Evolutionary conservation across 92 coral and sea anemone species (phyloP).

Genomic region (Scolanthus callimorphus): DNA sequence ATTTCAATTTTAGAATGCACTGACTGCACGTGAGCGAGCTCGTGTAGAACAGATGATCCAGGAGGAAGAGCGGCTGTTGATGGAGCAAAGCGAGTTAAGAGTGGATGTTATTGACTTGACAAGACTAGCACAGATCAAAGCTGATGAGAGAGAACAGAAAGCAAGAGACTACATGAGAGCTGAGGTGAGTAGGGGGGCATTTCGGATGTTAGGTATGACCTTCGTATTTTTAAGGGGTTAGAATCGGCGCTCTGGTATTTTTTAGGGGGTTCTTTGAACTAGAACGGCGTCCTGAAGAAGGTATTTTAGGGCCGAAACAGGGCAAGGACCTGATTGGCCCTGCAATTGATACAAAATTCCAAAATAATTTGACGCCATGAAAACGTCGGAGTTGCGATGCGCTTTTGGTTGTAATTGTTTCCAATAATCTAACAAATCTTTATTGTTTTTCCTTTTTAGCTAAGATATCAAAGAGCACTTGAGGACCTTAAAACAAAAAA

Average conservation of each 20-base stretch:
- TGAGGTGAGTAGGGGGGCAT: slow-evolving; percentile 85
- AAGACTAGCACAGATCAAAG: slow-evolving; percentile 97
- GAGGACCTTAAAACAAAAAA: slow-evolving; percentile 96
- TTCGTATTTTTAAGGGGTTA: too few relatives aligned
- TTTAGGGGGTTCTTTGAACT: too few relatives aligned
- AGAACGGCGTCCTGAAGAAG: too few relatives aligned
- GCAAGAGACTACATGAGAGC: slow-evolving; percentile 99
- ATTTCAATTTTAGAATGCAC: slow-evolving; percentile 84
- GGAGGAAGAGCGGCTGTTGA: slow-evolving; percentile 88
- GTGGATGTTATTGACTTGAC: slow-evolving; percentile 96
- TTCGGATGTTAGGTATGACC: too few relatives aligned
- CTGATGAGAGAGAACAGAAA: slow-evolving; percentile 97
- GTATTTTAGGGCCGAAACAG: too few relatives aligned
- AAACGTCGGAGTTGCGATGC: too few relatives aligned
- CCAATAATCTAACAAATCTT: too few relatives aligned
- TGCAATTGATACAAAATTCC: too few relatives aligned
- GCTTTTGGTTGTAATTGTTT: too few relatives aligned
- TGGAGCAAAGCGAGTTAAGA: slow-evolving; percentile 95
- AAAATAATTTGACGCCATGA: too few relatives aligned
- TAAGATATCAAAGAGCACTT: slow-evolving; percentile 94
- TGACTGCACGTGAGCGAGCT: slow-evolving; percentile 93
- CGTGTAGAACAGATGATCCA: slow-evolving; percentile 99
- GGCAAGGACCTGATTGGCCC: too few relatives aligned
- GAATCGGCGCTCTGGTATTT: too few relatives aligned
- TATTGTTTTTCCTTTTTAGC: slow-evolving; percentile 48